A percentile compares a stretch with the other conserved stretches of the same genome.
Conservation (phyloP, 2,113 vertebrate species). For the Furnarius figulus region DNA sequence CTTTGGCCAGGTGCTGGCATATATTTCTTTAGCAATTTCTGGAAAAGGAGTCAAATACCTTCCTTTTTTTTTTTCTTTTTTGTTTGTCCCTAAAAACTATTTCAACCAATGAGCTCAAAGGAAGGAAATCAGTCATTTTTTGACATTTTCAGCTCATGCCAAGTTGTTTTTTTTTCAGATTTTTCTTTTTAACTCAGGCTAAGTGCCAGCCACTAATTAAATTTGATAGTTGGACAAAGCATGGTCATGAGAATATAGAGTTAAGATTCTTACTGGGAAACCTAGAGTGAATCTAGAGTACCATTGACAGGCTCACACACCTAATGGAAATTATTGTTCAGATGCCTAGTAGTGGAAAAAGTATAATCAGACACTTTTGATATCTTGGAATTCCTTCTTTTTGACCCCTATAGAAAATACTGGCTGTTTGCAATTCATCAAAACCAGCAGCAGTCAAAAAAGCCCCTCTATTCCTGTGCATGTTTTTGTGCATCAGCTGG, state of each 20-base stretch:
- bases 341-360: not conserved
- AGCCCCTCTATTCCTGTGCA: not conserved
- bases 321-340: not conserved
- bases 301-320: not conserved
- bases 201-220: not conserved
- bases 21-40: not conserved
- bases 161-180: not conserved
- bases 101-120: not conserved
- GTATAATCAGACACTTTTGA: not conserved
- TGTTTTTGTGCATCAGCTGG: not conserved
- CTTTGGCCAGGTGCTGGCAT: not conserved
- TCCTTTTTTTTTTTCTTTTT: not conserved
- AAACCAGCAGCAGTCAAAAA: not conserved
- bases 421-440: not conserved
- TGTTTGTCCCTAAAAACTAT: not conserved
- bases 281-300: not conserved
- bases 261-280: not conserved
- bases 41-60: not conserved
- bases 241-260: fast-evolving
- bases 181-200: not conserved
- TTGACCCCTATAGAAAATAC: not conserved
- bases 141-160: not conserved
- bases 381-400: not conserved
- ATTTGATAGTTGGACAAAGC: not conserved
- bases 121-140: not conserved